Base-by-base conservation (phyloP, 2,113 vertebrate species). In the Pitta sordida region DNA sequence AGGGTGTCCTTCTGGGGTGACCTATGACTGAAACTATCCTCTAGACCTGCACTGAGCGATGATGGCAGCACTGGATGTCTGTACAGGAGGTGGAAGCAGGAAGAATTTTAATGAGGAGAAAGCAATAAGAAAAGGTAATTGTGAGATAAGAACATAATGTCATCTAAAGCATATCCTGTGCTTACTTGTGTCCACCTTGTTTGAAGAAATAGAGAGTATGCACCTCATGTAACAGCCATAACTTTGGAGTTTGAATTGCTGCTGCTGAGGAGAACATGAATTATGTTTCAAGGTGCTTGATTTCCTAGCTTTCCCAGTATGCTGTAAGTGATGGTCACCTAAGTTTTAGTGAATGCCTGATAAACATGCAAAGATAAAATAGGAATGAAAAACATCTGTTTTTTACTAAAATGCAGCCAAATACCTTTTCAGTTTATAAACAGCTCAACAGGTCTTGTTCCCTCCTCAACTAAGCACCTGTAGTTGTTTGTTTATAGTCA, bases 41-140 rank as follows among this genome's bases (percentile, higher is more conserved):
- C 19, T 44, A n/a, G 9, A 48, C 32, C 62, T n/a, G 55, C 51
- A 6, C 10, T 27, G 55, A 26, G 67, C 18, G 41, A 4, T 13
- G 79, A 37, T 80, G 82, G 74, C 81, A 91, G 78, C 29, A 15
- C 2, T 1, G 26, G 20, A 37, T 82, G 32, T 60, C 67, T 55
- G 69, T 78, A 22, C 15, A 8, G 20, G 8, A 15, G 7, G 13
- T 21, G 52, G 20, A 67, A 75, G 59, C 81, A 51, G 36, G 52
- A 39, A 46, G 79, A 87, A 92, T 92, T 86, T 84, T 76, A 65
- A 70, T 91, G 87, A 80, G 81, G 29, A 52, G 70, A 78, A 81
- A 43, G 64, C 64, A 88, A 0, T 68, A 30, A 86, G 30, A 60
- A 82, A 56, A 85, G 12, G 14, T 83, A 64, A 67, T 34, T 21